phyloP scores from a whole-genome alignment of 2,113 vertebrate genomes.

The Neotragus pygmaeus region DNA sequence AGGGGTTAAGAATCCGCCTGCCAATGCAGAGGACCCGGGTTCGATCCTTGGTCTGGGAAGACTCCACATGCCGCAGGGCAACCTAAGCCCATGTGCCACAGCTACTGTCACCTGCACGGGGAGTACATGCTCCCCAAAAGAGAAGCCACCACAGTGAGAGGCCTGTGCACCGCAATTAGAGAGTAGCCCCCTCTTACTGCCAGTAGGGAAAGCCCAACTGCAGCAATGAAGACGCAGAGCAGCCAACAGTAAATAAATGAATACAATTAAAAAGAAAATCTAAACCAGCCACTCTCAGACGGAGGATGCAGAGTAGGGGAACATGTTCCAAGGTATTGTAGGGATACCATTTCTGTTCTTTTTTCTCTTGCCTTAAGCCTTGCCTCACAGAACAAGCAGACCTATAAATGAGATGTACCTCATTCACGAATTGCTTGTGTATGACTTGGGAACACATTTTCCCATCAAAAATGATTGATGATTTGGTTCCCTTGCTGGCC shows the following conservation, averaged over 20 bases:
- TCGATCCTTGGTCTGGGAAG: background rate
- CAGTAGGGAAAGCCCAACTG: background rate
- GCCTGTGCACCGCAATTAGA: background rate
- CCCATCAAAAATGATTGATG: constrained; percentile 46
- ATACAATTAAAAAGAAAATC: background rate
- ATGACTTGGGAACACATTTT: constrained; percentile 33
- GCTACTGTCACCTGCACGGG: background rate
- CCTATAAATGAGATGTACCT: background rate
- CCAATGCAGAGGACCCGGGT: background rate
- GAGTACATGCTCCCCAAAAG: background rate
- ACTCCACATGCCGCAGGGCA: background rate
- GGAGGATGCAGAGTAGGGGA: background rate
- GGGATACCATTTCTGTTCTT: background rate
- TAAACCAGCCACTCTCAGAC: background rate
- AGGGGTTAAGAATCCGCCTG: background rate
- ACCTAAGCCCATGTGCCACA: background rate
- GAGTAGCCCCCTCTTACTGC: background rate
- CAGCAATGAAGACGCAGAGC: background rate
- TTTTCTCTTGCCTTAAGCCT: background rate
- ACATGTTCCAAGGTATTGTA: background rate
- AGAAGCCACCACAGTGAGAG: background rate
- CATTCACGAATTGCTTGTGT: background rate
- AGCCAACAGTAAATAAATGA: background rate
- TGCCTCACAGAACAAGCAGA: background rate
- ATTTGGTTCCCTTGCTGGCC: background rate